Conservation (phyloP, 2,797 vertebrate genomes). For the Pseudochromis fuscus region DNA sequence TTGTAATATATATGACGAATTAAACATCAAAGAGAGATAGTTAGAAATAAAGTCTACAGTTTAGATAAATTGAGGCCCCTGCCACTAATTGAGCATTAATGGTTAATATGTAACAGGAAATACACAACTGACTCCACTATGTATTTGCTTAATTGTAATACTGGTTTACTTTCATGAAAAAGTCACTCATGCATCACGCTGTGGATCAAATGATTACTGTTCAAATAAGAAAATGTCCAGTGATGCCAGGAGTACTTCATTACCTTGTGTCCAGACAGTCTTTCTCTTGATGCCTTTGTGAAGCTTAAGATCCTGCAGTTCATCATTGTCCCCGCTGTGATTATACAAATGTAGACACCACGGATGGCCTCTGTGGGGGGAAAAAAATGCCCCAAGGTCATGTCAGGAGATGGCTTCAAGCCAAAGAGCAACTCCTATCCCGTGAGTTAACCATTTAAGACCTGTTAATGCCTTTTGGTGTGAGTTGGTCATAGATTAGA, state of each 20-base stretch:
- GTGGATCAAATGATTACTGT: background rate
- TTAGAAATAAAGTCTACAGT: no score
- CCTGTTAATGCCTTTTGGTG: no score
- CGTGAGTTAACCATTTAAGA: background rate
- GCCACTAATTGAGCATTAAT: no score
- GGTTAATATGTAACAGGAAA: no score
- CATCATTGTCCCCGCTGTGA: slow-evolving; percentile 56
- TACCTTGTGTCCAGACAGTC: slow-evolving; percentile 71
- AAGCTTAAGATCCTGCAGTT: slow-evolving; percentile 70
- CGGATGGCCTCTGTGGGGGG: slow-evolving; percentile 69
- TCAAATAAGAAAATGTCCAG: no score
- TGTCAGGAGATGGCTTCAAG: background rate
- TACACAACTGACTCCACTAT: no score
- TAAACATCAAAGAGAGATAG: no score
- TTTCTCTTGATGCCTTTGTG: slow-evolving; percentile 47
- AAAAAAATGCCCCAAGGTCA: background rate
- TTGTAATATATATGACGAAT: no score
- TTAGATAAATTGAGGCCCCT: no score
- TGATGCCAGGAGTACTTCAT: background rate
- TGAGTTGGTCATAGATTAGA: background rate
- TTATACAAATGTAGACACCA: slow-evolving; percentile 76
- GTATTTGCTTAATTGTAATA: no score
- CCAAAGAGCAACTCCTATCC: slow-evolving; percentile 2
- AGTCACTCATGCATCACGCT: background rate
- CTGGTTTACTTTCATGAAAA: background rate